phyloP scores from a whole-genome alignment of 1,140 invertebrate species.

The Ips nitidus region DNA sequence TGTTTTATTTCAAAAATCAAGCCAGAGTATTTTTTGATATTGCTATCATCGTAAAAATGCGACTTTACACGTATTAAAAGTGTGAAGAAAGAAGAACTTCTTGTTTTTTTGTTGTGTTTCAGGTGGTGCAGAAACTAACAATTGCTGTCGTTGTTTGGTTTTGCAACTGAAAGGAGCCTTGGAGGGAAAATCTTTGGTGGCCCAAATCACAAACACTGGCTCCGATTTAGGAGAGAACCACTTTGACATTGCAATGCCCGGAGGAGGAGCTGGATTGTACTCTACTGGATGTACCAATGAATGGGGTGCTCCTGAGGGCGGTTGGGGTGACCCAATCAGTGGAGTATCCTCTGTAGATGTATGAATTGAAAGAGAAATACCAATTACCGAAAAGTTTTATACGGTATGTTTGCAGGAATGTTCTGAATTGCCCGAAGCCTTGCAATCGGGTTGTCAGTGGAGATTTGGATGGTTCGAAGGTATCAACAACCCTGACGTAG shows the following conservation, averaged over 20 bases:
- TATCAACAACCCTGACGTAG: not conserved
- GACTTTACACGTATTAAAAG: too few relatives aligned
- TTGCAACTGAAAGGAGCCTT: slow-evolving; percentile 16
- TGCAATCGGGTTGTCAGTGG: slow-evolving; percentile 22
- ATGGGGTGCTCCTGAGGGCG: slow-evolving; percentile 22
- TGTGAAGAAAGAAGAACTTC: not conserved
- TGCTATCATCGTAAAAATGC: too few relatives aligned
- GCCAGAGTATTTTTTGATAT: too few relatives aligned
- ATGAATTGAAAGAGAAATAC: not conserved
- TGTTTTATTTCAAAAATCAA: too few relatives aligned
- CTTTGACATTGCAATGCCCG: slow-evolving; percentile 34
- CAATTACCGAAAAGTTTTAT: not conserved
- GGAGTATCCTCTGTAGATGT: slow-evolving; percentile 5
- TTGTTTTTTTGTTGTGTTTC: slow-evolving; percentile 1
- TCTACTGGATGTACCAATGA: slow-evolving; percentile 14
- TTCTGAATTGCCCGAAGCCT: slow-evolving; percentile 1
- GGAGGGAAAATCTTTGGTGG: slow-evolving; percentile 18
- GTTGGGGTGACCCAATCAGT: slow-evolving; percentile 17
- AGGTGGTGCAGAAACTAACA: slow-evolving; percentile 18
- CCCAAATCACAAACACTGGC: slow-evolving; percentile 34
- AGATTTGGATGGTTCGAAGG: slow-evolving; percentile 14
- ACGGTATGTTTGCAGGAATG: slow-evolving; percentile 9
- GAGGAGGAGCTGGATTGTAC: slow-evolving; percentile 14
- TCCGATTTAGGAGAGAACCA: slow-evolving; percentile 27
- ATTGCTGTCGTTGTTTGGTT: slow-evolving; percentile 21